These are phyloP conservation scores for Cladopsammia gracilis DNA, from an alignment of 64 coral and sea anemone species.

Conservation along the genomic window DNA sequence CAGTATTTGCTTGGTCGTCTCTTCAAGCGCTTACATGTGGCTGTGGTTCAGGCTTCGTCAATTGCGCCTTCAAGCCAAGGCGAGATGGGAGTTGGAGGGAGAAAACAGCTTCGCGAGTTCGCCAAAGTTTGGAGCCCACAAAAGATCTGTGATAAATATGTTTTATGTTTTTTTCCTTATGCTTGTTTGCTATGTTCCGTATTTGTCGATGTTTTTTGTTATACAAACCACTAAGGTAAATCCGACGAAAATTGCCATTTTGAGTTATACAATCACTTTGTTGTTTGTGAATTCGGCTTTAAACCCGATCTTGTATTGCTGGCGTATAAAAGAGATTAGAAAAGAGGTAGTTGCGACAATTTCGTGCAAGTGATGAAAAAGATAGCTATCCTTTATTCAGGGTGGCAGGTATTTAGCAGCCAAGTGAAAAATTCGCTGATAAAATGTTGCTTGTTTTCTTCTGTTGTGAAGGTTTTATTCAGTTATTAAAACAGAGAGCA, in stretches of 20 bases:
- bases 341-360: slow-evolving; percentile 17
- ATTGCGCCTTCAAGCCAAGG: background rate
- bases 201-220: slow-evolving; percentile 50
- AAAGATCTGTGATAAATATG: slow-evolving; percentile 45
- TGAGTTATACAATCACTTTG: slow-evolving; percentile 58
- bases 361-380: too few species aligned
- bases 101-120: background rate
- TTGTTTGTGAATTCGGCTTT: slow-evolving; percentile 69
- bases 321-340: slow-evolving; percentile 79
- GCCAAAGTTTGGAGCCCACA: slow-evolving; percentile 31
- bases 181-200: slow-evolving; percentile 69
- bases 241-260: background rate
- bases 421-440: too few species aligned
- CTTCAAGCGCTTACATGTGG: background rate
- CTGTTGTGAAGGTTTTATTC: too few species aligned
- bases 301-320: slow-evolving; percentile 72
- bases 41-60: background rate
- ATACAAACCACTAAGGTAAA: slow-evolving; percentile 14
- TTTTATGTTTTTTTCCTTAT: slow-evolving; percentile 49
- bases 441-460: too few species aligned
- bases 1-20: slow-evolving; percentile 48
- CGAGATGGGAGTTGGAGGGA: background rate
- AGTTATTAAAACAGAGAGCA: too few species aligned
- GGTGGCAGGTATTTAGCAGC: too few species aligned
- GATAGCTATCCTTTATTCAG: too few species aligned